Evolutionary conservation across 2,888 invertebrate species (phyloP).

Genomic region (Brenthis hecate): DNA sequence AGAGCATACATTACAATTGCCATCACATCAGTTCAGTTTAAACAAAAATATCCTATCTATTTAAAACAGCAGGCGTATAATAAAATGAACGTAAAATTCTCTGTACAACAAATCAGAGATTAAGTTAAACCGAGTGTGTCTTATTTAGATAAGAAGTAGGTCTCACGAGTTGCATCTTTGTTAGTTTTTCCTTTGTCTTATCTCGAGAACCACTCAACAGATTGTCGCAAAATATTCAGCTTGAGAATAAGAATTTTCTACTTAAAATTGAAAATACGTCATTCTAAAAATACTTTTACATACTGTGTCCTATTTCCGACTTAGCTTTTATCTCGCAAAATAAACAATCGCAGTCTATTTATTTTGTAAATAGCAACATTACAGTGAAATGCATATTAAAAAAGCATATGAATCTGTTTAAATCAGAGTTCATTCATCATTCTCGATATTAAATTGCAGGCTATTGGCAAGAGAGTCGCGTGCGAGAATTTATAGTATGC

Average conservation of each 20-base stretch:
- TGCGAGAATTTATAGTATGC: slow-evolving; percentile 57
- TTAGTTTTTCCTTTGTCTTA: slow-evolving; percentile 42
- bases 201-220: slow-evolving; percentile 42
- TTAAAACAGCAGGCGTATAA: slow-evolving; percentile 14
- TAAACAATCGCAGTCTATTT: slow-evolving; percentile 6
- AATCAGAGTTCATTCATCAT: slow-evolving; percentile 45
- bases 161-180: slow-evolving; percentile 42
- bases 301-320: slow-evolving; percentile 15
- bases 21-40: slow-evolving; percentile 49
- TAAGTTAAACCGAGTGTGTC: slow-evolving; percentile 39
- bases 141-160: slow-evolving; percentile 41
- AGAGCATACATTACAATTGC: slow-evolving; percentile 58
- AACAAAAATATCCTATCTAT: slow-evolving; percentile 32
- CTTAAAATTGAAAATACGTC: slow-evolving; percentile 37
- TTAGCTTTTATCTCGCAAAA: slow-evolving; percentile 2
- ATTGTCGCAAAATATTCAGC: slow-evolving; percentile 41
- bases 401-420: slow-evolving; percentile 32
- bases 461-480: slow-evolving; percentile 57
- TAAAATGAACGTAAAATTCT: slow-evolving; percentile 34
- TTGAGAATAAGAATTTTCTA: slow-evolving; percentile 36
- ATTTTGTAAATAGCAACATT: slow-evolving; percentile 22
- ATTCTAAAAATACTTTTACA: slow-evolving; percentile 20
- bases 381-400: slow-evolving; percentile 25
- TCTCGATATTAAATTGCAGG: slow-evolving; percentile 48
- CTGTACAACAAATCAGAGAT: slow-evolving; percentile 38